Base-by-base conservation (phyloP, 1,140 invertebrate genomes). In the Drosophila kikkawai region DNA sequence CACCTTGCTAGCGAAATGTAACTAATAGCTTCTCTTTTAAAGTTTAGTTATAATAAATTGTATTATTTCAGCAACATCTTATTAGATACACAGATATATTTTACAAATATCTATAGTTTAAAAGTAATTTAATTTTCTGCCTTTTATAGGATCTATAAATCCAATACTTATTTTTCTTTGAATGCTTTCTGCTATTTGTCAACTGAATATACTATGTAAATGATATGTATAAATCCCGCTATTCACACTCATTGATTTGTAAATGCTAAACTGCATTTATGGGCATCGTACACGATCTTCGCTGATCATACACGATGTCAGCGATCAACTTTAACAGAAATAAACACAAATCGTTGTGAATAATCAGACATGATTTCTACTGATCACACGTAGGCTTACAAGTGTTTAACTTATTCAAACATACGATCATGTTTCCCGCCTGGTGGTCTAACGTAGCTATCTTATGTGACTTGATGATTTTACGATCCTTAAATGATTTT, bases 311-410 rank as follows among this genome's bases (percentile, higher is more conserved):
- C 39, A 64, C 29, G 39, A 44, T 68, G 45, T 36, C 42, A 34
- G n/a, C 34, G 37, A 37, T 55, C 29, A 64, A 53, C 42, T 45
- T 55, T 17, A 55, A 36, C 17, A 17, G 8, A 13, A 53, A 55
- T 37, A 7, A 29, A 67, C 57, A 68, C 63, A 48, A 51, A 67
- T 67, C 34, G 45, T 39, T 44, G 34, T 39, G 7, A 67, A 67
- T 47, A 63, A 45, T 64, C 19, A 5, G 11, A 37, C 47, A 45
- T 34, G 34, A 56, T 68, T 70, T 70, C 8, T 13, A 37, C 15
- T 39, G 29, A 59, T 59, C 37, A 42, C 22, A 73, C 19, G 29
- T 45, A 50, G 44, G 34, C 44, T 41, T 50, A 36, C 9, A 42
- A 12, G 66, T 67, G 66, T 66, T 51, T n/a, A 34, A 63, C 44